Evolutionary conservation across 2,797 vertebrate genomes (phyloP).

Genomic region (Saxicola maurus): DNA sequence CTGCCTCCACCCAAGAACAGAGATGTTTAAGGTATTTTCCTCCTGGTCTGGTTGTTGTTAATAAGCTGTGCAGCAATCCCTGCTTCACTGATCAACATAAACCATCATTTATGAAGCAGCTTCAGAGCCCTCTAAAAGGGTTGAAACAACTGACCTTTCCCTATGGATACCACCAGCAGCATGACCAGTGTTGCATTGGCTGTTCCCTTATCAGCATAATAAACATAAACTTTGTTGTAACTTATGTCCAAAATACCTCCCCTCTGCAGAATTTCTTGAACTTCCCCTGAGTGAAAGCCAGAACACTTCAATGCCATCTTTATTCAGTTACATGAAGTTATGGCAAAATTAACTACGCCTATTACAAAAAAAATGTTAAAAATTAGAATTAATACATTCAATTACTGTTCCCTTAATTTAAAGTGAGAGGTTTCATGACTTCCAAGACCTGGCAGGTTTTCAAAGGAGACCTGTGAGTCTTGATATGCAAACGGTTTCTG

Average conservation of each 20-base stretch:
- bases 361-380: background rate
- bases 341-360: background rate
- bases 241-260: background rate
- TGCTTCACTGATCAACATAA: background rate
- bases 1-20: background rate
- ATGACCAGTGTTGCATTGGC: background rate
- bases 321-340: background rate
- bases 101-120: background rate
- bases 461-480: constrained; percentile 34
- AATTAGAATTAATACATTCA: constrained; percentile 18
- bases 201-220: background rate
- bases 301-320: background rate
- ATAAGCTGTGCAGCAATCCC: background rate
- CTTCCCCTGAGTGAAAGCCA: background rate
- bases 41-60: background rate
- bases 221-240: background rate
- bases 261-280: background rate
- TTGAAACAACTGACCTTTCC: background rate
- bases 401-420: constrained; percentile 14
- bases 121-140: background rate
- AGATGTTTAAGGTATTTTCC: background rate
- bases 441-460: constrained; percentile 33
- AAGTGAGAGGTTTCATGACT: constrained; percentile 7
- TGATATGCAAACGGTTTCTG: constrained; percentile 30
- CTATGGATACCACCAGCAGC: background rate